A percentile compares a stretch with the other conserved stretches of the same genome.
These are phyloP conservation scores for Pomatostomus ruficeps DNA, from an alignment of 2,113 vertebrate species.

Conservation along the genomic window DNA sequence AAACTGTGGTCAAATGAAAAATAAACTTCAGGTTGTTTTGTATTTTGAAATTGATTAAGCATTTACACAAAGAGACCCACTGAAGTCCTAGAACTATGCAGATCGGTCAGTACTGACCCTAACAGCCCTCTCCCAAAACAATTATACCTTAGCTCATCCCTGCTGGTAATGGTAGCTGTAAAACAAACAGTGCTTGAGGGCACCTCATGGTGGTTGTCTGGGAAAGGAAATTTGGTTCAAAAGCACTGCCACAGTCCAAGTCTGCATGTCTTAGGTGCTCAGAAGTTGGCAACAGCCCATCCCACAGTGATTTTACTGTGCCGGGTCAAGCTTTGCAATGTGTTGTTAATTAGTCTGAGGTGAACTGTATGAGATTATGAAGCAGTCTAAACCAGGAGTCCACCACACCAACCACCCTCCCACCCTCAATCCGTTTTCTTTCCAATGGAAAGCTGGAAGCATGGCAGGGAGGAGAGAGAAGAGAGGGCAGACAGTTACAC, in stretches of 20 bases:
- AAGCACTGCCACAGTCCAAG: background rate
- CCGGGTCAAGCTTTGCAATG: background rate
- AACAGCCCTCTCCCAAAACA: background rate
- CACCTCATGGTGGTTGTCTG: background rate
- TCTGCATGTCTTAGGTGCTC: background rate
- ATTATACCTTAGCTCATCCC: background rate
- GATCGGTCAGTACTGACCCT: background rate
- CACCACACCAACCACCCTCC: background rate
- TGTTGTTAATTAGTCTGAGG: background rate
- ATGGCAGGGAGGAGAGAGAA: background rate
- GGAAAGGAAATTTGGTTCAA: background rate
- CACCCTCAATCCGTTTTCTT: background rate
- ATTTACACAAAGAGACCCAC: background rate
- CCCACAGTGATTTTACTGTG: background rate
- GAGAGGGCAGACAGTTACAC: background rate
- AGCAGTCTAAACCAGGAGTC: background rate
- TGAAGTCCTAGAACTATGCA: background rate
- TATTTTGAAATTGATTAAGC: slow-evolving; percentile 1
- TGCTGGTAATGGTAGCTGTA: background rate
- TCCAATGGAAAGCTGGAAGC: background rate
- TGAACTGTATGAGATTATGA: background rate
- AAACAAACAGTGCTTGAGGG: background rate
- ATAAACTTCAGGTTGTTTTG: background rate
- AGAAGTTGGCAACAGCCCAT: background rate
- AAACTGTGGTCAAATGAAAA: slow-evolving; percentile 12